These are phyloP conservation scores for Aurelia aurita complex sp. Pacific DNA, from an alignment of 30 jellyfish, hydroid and myxozoan genomes.

Conservation along the genomic window DNA sequence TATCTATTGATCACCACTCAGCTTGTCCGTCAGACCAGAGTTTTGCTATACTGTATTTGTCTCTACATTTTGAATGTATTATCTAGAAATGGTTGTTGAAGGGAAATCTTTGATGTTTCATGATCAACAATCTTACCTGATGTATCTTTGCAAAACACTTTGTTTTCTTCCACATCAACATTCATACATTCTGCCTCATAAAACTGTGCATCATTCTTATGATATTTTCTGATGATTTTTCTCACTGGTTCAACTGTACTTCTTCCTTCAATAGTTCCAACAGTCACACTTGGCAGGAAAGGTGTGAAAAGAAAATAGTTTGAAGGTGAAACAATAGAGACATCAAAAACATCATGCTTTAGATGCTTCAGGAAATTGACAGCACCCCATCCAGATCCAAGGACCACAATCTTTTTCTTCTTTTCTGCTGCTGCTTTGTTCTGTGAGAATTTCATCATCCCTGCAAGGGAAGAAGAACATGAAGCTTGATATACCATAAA, in stretches of 20 bases:
- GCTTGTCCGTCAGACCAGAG: no score
- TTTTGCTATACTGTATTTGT: no score
- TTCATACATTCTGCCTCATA: constrained; percentile 88
- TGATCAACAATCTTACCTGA: constrained; percentile 43
- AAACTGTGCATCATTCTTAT: constrained; percentile 51
- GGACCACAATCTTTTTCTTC: constrained; percentile 72
- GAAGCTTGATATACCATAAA: no score
- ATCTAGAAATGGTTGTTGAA: no score
- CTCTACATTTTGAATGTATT: no score
- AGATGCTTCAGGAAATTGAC: constrained; percentile 79
- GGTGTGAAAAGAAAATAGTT: constrained; percentile 93
- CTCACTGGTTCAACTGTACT: constrained; percentile 90
- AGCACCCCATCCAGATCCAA: constrained; percentile 99
- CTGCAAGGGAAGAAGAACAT: neutral
- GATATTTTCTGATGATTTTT: constrained; percentile 55
- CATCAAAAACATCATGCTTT: constrained; percentile 72
- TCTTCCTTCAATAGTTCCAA: constrained; percentile 89
- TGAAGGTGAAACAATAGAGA: constrained; percentile 88
- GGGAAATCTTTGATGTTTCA: no score
- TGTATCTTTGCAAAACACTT: constrained; percentile 62
- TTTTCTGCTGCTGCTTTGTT: constrained; percentile 14
- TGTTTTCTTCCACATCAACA: constrained; percentile 49
- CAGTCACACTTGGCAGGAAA: constrained; percentile 93
- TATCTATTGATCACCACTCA: no score
- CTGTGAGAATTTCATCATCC: neutral